Conservation (phyloP, 2,888 invertebrate species). For the Beris morrisii region DNA sequence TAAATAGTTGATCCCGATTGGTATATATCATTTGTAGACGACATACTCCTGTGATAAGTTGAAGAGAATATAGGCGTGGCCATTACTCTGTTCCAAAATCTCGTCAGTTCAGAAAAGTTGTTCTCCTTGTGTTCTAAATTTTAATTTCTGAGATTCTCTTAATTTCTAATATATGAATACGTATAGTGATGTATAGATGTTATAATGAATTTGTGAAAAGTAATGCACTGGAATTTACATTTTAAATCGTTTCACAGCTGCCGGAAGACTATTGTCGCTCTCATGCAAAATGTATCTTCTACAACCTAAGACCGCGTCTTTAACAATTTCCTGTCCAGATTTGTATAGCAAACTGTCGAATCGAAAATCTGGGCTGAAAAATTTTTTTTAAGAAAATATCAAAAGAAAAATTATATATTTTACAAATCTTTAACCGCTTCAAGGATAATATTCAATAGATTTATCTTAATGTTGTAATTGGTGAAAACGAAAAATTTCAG, state of each 20-base stretch:
- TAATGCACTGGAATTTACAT: constrained; percentile 66
- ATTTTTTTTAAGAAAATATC: background rate
- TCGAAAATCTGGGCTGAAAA: constrained; percentile 24
- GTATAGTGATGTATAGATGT: too few species aligned
- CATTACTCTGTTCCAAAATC: too few species aligned
- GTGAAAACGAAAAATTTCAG: constrained; percentile 22
- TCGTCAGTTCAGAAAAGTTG: too few species aligned
- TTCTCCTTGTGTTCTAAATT: too few species aligned
- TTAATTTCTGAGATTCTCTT: too few species aligned
- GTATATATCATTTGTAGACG: too few species aligned
- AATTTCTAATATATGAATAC: too few species aligned
- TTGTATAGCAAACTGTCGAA: background rate
- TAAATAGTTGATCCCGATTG: too few species aligned
- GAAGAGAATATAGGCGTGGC: too few species aligned
- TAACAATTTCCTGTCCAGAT: constrained; percentile 12
- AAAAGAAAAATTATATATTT: background rate
- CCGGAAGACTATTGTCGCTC: constrained; percentile 69
- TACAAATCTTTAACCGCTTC: constrained; percentile 3
- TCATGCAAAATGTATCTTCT: constrained; percentile 77
- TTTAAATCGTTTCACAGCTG: constrained; percentile 71
- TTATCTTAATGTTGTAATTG: constrained; percentile 18
- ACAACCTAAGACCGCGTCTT: constrained; percentile 59
- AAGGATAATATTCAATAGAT: background rate
- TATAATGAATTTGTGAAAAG: background rate
- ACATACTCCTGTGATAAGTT: too few species aligned